A percentile compares a stretch with the other conserved stretches of the same genome.
Conservation (phyloP, 2,888 invertebrate genomes). For the Lithophane leautieri region DNA sequence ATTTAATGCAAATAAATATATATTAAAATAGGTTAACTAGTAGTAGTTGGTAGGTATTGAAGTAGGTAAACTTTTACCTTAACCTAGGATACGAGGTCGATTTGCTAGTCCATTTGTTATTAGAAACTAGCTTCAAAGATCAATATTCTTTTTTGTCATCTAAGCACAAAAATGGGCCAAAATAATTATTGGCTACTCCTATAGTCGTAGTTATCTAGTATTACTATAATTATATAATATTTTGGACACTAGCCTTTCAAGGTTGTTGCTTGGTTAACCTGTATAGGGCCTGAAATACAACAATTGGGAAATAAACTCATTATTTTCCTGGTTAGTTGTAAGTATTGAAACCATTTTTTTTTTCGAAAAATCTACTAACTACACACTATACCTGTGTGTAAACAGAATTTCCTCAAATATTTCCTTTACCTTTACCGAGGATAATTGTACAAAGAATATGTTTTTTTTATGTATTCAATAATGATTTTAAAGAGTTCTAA, state of each 20-base stretch:
- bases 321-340: not conserved
- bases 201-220: not conserved
- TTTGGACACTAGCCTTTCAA: not conserved
- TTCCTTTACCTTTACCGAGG: not conserved
- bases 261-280: not conserved
- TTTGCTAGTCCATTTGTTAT: not conserved
- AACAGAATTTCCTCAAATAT: not conserved
- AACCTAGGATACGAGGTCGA: not conserved
- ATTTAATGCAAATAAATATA: not conserved
- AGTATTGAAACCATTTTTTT: not conserved
- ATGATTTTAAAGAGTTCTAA: not conserved
- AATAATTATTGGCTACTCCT: not conserved
- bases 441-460: not conserved
- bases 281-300: not conserved
- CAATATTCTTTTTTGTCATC: not conserved
- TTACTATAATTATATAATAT: not conserved
- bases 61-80: not conserved
- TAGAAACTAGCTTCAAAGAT: not conserved
- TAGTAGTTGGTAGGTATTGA: not conserved
- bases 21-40: too few species aligned
- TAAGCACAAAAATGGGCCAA: not conserved
- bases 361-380: not conserved
- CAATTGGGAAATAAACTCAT: not conserved
- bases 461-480: conserved; percentile 1
- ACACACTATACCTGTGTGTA: not conserved